Conservation (phyloP, 2,888 invertebrate genomes). For the Sinotaia quadrata region DNA sequence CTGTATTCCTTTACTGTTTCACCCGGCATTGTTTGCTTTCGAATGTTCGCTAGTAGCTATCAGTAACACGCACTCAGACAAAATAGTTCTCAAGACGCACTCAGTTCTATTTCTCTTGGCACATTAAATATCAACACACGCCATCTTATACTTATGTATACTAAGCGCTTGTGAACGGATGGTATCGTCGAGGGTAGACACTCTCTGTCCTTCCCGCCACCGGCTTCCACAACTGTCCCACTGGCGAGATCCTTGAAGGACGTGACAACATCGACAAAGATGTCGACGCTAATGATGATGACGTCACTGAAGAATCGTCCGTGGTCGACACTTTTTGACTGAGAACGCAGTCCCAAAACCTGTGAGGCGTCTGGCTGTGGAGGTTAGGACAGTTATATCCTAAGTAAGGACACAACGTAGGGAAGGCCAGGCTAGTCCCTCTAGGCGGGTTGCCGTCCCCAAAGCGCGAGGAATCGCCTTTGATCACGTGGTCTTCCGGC, state of each 20-base stretch:
- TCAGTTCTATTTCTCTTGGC: neutral
- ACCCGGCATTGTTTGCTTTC: no score
- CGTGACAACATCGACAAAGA: neutral
- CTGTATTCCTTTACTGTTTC: no score
- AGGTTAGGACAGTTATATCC: conserved; percentile 25
- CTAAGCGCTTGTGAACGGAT: conserved; percentile 9
- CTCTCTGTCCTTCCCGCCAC: neutral
- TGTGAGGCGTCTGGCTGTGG: conserved; percentile 8
- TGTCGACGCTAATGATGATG: neutral
- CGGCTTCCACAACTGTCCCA: conserved; percentile 8
- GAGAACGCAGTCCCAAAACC: conserved; percentile 20
- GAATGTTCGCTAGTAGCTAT: no score
- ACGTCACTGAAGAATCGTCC: neutral
- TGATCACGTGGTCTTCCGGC: neutral
- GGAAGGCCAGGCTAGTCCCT: neutral
- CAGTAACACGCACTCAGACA: no score
- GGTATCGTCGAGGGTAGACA: conserved; percentile 3
- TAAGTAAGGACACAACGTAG: conserved; percentile 23
- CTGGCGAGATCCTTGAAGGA: neutral
- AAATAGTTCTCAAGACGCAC: no score
- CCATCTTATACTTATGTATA: no score
- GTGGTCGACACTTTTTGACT: conserved; percentile 1
- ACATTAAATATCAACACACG: no score
- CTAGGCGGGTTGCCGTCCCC: neutral
- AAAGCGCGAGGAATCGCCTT: neutral